phyloP scores from a whole-genome alignment of 2,888 invertebrate genomes.

The Branchellion lobata region DNA sequence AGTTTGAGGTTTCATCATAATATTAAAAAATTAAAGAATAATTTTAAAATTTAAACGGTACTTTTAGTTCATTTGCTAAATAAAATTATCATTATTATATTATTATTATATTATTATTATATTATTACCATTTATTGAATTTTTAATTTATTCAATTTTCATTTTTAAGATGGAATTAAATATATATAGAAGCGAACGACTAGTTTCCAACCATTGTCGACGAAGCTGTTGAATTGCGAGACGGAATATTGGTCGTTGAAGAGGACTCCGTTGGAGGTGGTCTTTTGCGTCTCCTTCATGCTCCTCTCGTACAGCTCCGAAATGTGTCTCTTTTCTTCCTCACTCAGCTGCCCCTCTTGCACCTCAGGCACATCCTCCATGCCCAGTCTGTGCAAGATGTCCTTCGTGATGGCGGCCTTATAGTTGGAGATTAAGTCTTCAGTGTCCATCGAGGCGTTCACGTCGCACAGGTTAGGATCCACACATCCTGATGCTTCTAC shows the following conservation, averaged over 20 bases:
- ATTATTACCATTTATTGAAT: too few species aligned
- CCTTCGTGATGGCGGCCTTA: constrained; percentile 46
- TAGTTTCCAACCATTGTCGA: constrained; percentile 47
- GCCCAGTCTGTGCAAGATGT: constrained; percentile 65
- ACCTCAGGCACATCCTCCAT: constrained; percentile 66
- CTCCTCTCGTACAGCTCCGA: constrained; percentile 50
- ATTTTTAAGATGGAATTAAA: too few species aligned
- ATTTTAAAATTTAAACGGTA: too few species aligned
- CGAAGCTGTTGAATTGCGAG: constrained; percentile 50
- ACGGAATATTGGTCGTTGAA: constrained; percentile 48
- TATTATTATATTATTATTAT: too few species aligned
- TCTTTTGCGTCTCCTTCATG: constrained; percentile 44
- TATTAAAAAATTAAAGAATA: too few species aligned
- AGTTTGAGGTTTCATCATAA: too few species aligned
- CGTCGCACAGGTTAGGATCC: too few species aligned
- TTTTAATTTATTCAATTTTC: too few species aligned
- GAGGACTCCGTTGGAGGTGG: constrained; percentile 40
- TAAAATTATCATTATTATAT: too few species aligned
- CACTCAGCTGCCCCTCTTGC: constrained; percentile 48
- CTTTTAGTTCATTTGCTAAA: too few species aligned
- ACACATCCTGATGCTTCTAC: too few species aligned
- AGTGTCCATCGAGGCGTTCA: background rate
- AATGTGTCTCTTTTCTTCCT: constrained; percentile 47
- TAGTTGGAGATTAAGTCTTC: background rate
- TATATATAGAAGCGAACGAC: too few species aligned